Evolutionary conservation across 2,113 vertebrate species (phyloP), one percentile per base, ranked within the genome.

Genomic region (Sprattus sprattus): DNA sequence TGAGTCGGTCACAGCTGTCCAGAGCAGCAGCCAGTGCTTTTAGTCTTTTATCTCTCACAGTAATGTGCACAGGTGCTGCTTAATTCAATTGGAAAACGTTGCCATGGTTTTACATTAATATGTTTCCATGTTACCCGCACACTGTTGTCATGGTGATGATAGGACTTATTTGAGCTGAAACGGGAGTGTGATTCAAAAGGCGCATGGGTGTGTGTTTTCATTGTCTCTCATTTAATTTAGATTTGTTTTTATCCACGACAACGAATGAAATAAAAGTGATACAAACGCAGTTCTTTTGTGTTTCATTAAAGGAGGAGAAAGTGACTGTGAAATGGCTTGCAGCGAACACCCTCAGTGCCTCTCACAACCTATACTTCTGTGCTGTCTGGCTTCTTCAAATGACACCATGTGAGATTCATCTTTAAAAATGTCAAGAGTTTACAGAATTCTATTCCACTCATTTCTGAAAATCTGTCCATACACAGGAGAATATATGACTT

Each of bases 31-130:
- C 78, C 83, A 89, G 83, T 81, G 89, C 87, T 91, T 90, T 91
- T 85, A 45, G 83, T 91, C 92, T 92, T 91, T 93, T 93, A 93
- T 95, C 94, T 92, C 90, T 88, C 87, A 92, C 91, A 85, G 91
- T 94, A 94, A 94, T 94, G 92, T 91, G 86, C 94, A 94, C 95
- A 96, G 95, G 94, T 95, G 95, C 94, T 95, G 93, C 92, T 93
- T 94, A 93, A 95, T 94, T 95, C 95, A 94, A 94, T 94, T 94
- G 93, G 91, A 94, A 93, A 93, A 94, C 86, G 90, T 94, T 94
- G 89, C 93, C 90, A 92, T 90, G 92, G 93, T 92, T 94, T 90
- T 93, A 93, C 92, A 94, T 93, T 94, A 95, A 95, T 92, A 90
- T 90, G 67, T 92, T 91, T 92, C 91, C 89, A 84, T 93, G 94